These are phyloP conservation scores for Drosophila testacea DNA, from an alignment of 2,888 invertebrate genomes.

Conservation along the genomic window DNA sequence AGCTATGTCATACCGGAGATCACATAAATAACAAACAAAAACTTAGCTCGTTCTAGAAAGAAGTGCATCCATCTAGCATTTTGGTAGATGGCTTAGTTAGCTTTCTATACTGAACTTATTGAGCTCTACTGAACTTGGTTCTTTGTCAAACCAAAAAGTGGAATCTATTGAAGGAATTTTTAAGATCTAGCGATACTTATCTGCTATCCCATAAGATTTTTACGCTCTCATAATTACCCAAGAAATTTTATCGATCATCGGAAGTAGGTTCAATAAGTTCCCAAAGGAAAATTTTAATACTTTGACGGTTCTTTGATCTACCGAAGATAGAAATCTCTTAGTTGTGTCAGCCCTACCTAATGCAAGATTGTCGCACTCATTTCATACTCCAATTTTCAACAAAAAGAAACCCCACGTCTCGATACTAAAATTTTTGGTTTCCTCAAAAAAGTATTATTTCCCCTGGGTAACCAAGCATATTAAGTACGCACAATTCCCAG, in stretches of 20 bases:
- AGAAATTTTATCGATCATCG: too few species aligned
- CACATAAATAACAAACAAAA: not conserved
- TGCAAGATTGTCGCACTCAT: not conserved
- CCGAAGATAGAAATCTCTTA: not conserved
- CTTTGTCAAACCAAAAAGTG: too few species aligned
- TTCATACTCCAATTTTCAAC: not conserved
- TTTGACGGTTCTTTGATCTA: not conserved
- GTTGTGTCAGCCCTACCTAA: not conserved
- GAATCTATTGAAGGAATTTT: too few species aligned
- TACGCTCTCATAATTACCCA: too few species aligned
- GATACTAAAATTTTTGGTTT: not conserved
- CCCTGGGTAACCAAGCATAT: slow-evolving; percentile 1
- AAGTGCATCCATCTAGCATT: not conserved
- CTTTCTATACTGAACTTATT: not conserved
- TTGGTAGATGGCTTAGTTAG: not conserved
- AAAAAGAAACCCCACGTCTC: slow-evolving; percentile 1
- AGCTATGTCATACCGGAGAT: slow-evolving; percentile 17
- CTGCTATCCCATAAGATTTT: too few species aligned
- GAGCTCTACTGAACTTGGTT: too few species aligned
- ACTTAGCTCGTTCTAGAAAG: not conserved
- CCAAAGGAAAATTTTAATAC: too few species aligned
- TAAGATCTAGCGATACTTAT: too few species aligned
- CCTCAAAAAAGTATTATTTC: not conserved
- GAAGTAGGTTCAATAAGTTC: too few species aligned
- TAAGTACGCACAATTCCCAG: not conserved